Percentiles rank a stretch among this genome's conserved stretches.
phyloP scores from a whole-genome alignment of 1,140 invertebrate genomes.

The Bombus soroeensis region DNA sequence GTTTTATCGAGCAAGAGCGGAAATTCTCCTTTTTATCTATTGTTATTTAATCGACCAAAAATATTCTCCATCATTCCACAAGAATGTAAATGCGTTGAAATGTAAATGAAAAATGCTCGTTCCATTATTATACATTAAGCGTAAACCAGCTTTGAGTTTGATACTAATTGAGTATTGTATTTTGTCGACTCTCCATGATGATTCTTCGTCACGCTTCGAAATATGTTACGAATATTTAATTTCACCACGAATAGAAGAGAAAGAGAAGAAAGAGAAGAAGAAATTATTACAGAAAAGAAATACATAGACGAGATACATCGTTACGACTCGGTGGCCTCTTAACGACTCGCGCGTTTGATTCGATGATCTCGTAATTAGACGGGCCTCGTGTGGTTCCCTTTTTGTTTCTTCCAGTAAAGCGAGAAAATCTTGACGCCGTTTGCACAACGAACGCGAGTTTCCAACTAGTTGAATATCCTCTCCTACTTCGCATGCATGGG shows the following conservation, averaged over 20 bases:
- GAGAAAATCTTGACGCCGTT: conserved; percentile 45
- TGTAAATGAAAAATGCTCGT: too few relatives aligned
- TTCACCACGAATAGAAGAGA: background rate
- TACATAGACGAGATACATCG: background rate
- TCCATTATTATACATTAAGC: too few relatives aligned
- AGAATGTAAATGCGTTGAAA: too few relatives aligned
- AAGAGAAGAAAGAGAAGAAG: background rate
- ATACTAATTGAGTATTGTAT: too few relatives aligned
- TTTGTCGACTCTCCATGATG: too few relatives aligned
- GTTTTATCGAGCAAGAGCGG: too few relatives aligned
- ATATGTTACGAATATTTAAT: background rate
- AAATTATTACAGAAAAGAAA: background rate
- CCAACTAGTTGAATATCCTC: conserved; percentile 27
- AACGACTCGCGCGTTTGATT: background rate
- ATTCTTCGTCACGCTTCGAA: too few relatives aligned
- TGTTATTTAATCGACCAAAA: too few relatives aligned
- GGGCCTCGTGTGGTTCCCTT: conserved; percentile 48
- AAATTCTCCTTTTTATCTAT: too few relatives aligned
- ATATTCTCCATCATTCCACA: too few relatives aligned
- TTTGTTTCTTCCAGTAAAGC: conserved; percentile 77
- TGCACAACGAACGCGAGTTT: conserved; percentile 4
- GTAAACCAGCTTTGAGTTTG: too few relatives aligned
- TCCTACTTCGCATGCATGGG: conserved; percentile 74
- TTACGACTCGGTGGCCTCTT: background rate
- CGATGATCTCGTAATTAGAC: conserved; percentile 43